A percentile compares a stretch with the other conserved stretches of the same genome.
These are phyloP conservation scores for Mechanitis messenoides DNA, from an alignment of 2,888 invertebrate genomes.

Conservation along the genomic window DNA sequence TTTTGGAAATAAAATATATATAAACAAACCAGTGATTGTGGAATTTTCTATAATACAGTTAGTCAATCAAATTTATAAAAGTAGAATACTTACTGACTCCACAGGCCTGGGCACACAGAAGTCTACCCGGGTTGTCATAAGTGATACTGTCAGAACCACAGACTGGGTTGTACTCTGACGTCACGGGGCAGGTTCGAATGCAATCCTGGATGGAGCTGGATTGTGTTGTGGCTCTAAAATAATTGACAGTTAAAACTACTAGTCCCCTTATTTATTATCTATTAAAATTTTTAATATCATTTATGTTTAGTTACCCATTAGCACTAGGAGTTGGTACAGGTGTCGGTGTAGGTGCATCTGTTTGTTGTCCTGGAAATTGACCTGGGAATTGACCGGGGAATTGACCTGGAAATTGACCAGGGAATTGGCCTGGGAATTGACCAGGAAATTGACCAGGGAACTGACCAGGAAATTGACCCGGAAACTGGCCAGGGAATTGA, in stretches of 20 bases:
- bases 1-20: constrained; percentile 1
- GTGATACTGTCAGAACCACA: constrained; percentile 59
- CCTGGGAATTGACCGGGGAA: not conserved
- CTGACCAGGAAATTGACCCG: constrained; percentile 23
- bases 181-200: constrained; percentile 45
- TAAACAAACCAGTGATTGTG: not conserved
- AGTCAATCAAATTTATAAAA: not conserved
- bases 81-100: constrained; percentile 54
- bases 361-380: constrained; percentile 18
- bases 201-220: constrained; percentile 30
- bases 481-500: constrained; percentile 36
- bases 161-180: constrained; percentile 62
- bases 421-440: constrained; percentile 21
- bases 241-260: not conserved
- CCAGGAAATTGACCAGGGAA: constrained; percentile 8
- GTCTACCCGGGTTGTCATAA: constrained; percentile 54
- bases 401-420: constrained; percentile 18
- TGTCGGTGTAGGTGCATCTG: constrained; percentile 10
- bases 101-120: constrained; percentile 59
- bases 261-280: too few relatives aligned
- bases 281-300: too few relatives aligned
- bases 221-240: constrained; percentile 18
- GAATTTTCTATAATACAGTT: not conserved
- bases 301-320: constrained; percentile 13
- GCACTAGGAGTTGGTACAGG: constrained; percentile 11